These are phyloP conservation scores for Phalanger gymnotis DNA, from an alignment of 2,797 vertebrate species.

Conservation along the genomic window DNA sequence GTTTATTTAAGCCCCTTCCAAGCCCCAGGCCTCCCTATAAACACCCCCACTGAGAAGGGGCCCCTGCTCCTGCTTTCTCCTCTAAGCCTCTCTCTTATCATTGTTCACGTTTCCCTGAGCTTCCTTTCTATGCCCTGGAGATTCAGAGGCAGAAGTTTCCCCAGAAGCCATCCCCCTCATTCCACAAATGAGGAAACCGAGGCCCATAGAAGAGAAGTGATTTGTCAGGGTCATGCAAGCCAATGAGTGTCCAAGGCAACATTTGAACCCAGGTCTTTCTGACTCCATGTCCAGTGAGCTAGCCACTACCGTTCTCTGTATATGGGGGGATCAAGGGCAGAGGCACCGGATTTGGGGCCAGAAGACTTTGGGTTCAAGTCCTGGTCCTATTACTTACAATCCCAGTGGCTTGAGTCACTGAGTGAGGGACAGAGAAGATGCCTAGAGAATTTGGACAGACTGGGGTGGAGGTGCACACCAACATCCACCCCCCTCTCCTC, in stretches of 20 bases:
- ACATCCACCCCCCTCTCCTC: neutral
- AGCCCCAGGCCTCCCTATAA: slow-evolving; percentile 68
- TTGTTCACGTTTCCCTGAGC: slow-evolving; percentile 8
- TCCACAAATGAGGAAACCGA: neutral
- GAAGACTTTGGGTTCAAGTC: neutral
- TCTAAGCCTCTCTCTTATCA: slow-evolving; percentile 23
- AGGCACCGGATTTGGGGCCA: neutral
- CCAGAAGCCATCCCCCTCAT: neutral
- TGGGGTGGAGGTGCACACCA: neutral
- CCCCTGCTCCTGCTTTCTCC: neutral
- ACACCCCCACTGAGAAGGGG: neutral
- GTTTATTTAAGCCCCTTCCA: slow-evolving; percentile 83
- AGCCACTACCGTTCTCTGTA: neutral
- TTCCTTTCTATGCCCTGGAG: slow-evolving; percentile 57
- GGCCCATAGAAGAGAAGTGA: neutral
- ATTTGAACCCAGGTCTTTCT: neutral
- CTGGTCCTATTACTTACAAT: neutral
- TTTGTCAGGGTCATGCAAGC: neutral
- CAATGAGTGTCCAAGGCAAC: neutral
- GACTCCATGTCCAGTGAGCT: neutral
- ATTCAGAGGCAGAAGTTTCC: neutral
- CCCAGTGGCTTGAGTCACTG: neutral
- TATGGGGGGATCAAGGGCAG: too few species aligned
- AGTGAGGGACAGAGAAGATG: neutral
- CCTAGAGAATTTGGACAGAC: neutral